Conservation (phyloP, 2,797 vertebrate genomes). For the Lagorchestes hirsutus region DNA sequence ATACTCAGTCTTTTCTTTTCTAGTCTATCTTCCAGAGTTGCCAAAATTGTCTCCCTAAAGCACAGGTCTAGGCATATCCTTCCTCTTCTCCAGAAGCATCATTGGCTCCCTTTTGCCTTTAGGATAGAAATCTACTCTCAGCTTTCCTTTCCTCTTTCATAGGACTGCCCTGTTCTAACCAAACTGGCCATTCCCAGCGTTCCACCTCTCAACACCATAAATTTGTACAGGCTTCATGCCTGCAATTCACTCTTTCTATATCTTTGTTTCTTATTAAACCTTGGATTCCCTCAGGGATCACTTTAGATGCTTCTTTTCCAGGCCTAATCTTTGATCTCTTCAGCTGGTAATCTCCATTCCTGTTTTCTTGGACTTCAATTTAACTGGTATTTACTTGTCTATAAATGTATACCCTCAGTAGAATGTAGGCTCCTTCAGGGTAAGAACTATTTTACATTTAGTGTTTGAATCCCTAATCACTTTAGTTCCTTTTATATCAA, state of each 20-base stretch:
- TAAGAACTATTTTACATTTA: neutral
- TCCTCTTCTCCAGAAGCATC: neutral
- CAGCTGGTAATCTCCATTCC: neutral
- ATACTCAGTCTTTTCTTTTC: constrained; percentile 52
- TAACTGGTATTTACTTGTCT: neutral
- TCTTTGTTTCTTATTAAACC: neutral
- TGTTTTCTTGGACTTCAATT: neutral
- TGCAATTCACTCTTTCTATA: neutral
- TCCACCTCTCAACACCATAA: neutral
- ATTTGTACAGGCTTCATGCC: neutral
- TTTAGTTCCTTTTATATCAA: neutral
- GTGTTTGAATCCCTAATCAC: neutral
- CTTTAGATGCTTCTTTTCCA: neutral
- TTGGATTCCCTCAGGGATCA: neutral
- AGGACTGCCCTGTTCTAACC: neutral
- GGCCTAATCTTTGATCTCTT: neutral
- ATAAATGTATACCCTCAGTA: neutral
- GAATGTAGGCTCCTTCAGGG: neutral
- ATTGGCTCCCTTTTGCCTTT: neutral
- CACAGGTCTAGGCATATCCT: neutral
- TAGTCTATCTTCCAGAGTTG: neutral
- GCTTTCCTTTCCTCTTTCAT: neutral
- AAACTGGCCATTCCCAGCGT: neutral
- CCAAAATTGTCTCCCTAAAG: constrained; percentile 34
- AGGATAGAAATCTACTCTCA: neutral